phyloP scores from a whole-genome alignment of 2,113 vertebrate species.

The Athene cunicularia region DNA sequence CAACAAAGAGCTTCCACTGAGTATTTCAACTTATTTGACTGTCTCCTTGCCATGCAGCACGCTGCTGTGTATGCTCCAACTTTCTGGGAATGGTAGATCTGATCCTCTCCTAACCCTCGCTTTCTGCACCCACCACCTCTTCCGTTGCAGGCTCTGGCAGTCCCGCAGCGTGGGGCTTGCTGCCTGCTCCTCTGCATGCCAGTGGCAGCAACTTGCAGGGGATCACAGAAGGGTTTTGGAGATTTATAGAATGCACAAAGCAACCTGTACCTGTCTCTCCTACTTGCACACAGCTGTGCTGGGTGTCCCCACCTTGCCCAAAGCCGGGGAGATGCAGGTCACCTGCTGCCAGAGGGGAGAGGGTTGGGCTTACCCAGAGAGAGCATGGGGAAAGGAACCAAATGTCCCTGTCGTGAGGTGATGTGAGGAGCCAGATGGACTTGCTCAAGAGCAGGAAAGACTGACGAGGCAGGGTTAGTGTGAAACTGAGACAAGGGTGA shows the following conservation, averaged over 20 bases:
- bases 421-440: neutral
- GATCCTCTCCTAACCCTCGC: neutral
- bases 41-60: neutral
- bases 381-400: neutral
- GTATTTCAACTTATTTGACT: neutral
- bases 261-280: neutral
- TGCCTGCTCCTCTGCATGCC: neutral
- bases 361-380: neutral
- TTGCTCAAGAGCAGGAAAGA: neutral
- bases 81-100: neutral
- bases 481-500: neutral
- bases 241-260: neutral
- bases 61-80: rapidly evolving
- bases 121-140: neutral
- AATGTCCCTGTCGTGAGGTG: neutral
- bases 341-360: neutral
- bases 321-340: neutral
- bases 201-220: neutral
- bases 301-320: neutral
- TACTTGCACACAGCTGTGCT: neutral
- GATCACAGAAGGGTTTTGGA: neutral
- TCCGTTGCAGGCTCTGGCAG: neutral
- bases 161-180: neutral
- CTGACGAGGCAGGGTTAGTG: constrained; percentile 22
- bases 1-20: neutral